Base-by-base conservation (phyloP, 2,113 vertebrate species). In the Thalassoma bifasciatum region DNA sequence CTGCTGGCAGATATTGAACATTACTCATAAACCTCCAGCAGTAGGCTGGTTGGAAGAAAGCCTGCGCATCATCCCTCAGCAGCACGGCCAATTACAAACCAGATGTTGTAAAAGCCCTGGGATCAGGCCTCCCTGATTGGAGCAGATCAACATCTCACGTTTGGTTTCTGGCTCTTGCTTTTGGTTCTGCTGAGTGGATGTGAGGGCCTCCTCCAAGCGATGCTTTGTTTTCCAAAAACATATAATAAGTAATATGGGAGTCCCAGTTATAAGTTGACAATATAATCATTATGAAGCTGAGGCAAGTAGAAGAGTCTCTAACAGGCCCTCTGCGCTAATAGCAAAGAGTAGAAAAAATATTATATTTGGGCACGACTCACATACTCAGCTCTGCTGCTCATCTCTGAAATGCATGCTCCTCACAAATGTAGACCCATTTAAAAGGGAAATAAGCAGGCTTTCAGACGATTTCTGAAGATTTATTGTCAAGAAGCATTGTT, bases 71-170 rank as follows among this genome's bases (percentile, higher is more conserved):
- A 83, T 84, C 79, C 46, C 42, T 19, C 58, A 72, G 86, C 80
- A 84, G 77, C 74, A 81, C 16, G 46, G 40, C 60, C 83, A 89
- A 84, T 88, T 88, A 87, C 79, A 80, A 57, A 84, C 70, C 89
- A 90, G 85, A 87, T 91, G 85, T 82, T 72, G 62, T 16, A 5
- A 75, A 87, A 85, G 49, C 66, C 52, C 2, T 0, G 24, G 61
- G 81, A 83, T 90, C 69, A 69, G 81, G 64, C 47, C 73, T 64
- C 66, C 64, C 69, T 82, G 81, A 89, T 78, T 88, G 72, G 72
- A 75, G 63, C 46, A 79, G 81, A 83, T 83, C 79, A 49, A 42
- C 56, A 30, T 87, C 67, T 82, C 80, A 77, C 10, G 2, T 78
- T 89, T 63, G 56, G 74, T 66, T 30, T 73, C 49, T 24, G 51